Evolutionary conservation across 2,888 invertebrate species (phyloP), one percentile per base, ranked within the genome.

Genomic region (Anoncus sp.): DNA sequence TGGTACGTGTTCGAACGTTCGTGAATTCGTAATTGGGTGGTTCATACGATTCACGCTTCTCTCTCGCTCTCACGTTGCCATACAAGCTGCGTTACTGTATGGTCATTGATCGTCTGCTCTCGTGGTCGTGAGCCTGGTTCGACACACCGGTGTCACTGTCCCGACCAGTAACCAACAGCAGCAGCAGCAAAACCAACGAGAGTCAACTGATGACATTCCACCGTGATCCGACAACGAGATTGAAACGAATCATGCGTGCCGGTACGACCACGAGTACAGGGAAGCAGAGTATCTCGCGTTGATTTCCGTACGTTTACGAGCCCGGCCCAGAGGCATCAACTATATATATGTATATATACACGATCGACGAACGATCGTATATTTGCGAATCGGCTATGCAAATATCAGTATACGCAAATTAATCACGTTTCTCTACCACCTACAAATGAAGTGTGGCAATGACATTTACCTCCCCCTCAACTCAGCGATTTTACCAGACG

Each of bases 1-100:
- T 62, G 74, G 77, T 81, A 84, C 83, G 83, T 83, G 83, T 79
- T 77, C 75, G 79, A 65, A 80, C 70, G 79, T 75, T 78, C 80
- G 75, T 82, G 85, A 85, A 85, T 85, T 84, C 80, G 81, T 84
- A 85, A 85, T 82, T 78, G 67, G 73, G 74, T 81, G 80, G 75
- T 47, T 27, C 45, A 18, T 43, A 12, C 9, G 18, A n/a, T 35
- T 38, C 63, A 5, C 20, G 5, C 20, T 40, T 53, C 66, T 40
- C 24, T 40, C 38, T 79, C 65, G 62, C 63, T 82, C 66, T 66
- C 62, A 63, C 65, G 16, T 16, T 62, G 10, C 27, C 31, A 22
- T 27, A 38, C 10, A 14, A 14, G 18, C 43, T 43, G 20, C 3
- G n/a, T 31, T 20, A 62, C 75, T 67, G 75, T 67, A 70, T 81